Evolutionary conservation across 1,140 invertebrate species (phyloP).

Genomic region (Drosophila melanica): DNA sequence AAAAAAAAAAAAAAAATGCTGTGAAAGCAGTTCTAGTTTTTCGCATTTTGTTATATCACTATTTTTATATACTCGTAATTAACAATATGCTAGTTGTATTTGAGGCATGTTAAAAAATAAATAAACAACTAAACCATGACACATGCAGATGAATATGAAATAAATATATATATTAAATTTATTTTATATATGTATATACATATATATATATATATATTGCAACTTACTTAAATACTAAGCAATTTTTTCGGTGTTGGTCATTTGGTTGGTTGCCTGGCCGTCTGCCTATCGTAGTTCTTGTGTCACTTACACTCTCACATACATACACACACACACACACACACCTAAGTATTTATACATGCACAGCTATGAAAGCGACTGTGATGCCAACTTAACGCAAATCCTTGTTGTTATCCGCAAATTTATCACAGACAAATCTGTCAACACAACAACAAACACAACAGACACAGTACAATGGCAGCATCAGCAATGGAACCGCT

Average conservation of each 20-base stretch:
- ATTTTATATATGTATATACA: constrained; percentile 7
- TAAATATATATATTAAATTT: constrained; percentile 57
- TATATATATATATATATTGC: constrained; percentile 30
- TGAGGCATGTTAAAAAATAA: constrained; percentile 58
- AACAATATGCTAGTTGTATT: constrained; percentile 54
- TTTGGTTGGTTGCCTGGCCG: constrained; percentile 54
- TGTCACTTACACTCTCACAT: constrained; percentile 27
- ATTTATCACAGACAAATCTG: constrained; percentile 84
- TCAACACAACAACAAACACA: constrained; percentile 70
- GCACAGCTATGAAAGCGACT: constrained; percentile 36
- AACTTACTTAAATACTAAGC: constrained; percentile 37
- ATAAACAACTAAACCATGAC: constrained; percentile 47
- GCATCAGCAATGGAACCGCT: constrained; percentile 48
- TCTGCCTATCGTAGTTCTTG: constrained; percentile 53
- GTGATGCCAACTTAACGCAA: constrained; percentile 75
- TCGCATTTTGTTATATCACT: constrained; percentile 59
- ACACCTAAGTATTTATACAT: constrained; percentile 28
- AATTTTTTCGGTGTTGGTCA: constrained; percentile 68
- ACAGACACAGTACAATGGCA: constrained; percentile 78
- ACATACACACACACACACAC: constrained; percentile 12
- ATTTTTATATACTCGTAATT: constrained; percentile 21
- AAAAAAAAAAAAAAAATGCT: constrained; percentile 8
- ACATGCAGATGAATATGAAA: constrained; percentile 38
- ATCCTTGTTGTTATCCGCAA: constrained; percentile 81
- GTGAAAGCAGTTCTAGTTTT: constrained; percentile 30